Percentiles rank a stretch among this genome's conserved stretches.
Conservation (phyloP, 2,888 invertebrate genomes). For the Didymodactylos carnosus region DNA sequence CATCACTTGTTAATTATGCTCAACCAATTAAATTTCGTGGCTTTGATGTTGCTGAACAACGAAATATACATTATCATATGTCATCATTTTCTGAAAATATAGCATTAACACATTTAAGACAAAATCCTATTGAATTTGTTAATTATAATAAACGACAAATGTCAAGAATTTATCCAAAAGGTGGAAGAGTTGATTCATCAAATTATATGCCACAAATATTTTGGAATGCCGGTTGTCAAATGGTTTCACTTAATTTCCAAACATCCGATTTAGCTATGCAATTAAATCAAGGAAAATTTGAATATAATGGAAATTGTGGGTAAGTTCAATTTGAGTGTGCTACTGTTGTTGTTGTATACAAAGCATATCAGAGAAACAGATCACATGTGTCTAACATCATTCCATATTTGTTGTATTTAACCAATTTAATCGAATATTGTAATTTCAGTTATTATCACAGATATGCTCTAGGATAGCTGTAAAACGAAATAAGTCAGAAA, state of each 20-base stretch:
- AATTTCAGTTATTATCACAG: no score
- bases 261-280: conserved; percentile 97
- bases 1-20: conserved; percentile 96
- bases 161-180: conserved; percentile 95
- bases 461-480: no score
- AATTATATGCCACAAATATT: conserved; percentile 99
- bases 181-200: conserved; percentile 90
- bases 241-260: conserved; percentile 97
- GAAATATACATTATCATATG: conserved; percentile 92
- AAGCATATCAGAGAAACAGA: neutral
- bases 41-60: conserved; percentile 86
- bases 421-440: no score
- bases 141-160: conserved; percentile 99
- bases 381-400: no score
- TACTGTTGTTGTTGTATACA: neutral
- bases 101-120: conserved; percentile 80
- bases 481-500: no score
- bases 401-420: no score
- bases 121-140: conserved; percentile 89
- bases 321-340: conserved; percentile 27
- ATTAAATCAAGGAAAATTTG: conserved; percentile 97
- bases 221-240: conserved; percentile 98
- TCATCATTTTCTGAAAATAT: conserved; percentile 95
- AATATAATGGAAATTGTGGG: conserved; percentile 96
- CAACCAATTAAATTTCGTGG: conserved; percentile 97